Evolutionary conservation across 2,888 invertebrate species (phyloP), one percentile per base, ranked within the genome.

Genomic region (Caenorhabditis parvicauda): DNA sequence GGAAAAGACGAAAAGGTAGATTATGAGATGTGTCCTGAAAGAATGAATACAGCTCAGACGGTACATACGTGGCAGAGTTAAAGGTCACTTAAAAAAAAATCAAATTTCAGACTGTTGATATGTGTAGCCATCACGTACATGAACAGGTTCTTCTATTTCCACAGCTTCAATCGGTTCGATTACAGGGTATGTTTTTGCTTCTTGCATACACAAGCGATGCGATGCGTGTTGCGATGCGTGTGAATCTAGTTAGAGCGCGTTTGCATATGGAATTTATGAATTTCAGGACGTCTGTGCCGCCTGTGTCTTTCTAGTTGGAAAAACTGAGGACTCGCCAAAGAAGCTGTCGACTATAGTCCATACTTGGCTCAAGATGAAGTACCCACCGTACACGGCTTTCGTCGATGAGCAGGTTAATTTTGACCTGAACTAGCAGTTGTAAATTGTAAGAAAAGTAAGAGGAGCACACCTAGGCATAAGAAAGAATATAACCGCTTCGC

Each of bases 51-150:
- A n/a, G n/a, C n/a, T n/a, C n/a, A n/a, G n/a, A n/a, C n/a, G n/a
- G n/a, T n/a, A n/a, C n/a, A n/a, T n/a, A n/a, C n/a, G n/a, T n/a
- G n/a, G n/a, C n/a, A n/a, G n/a, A n/a, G n/a, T n/a, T n/a, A n/a
- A n/a, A n/a, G n/a, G n/a, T n/a, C n/a, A n/a, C n/a, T n/a, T n/a
- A n/a, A n/a, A n/a, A n/a, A n/a, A n/a, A n/a, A n/a, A n/a, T n/a
- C n/a, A n/a, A n/a, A 57, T 57, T 57, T 27, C 56, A 57, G 56
- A 50, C 51, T 50, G 25, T 37, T 51, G 42, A 64, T 95, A 84
- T 96, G 95, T 85, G 96, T 95, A 62, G 95, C 94, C 32, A 95
- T 95, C 81, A 95, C 96, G 56, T 96, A 96, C 81, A 94, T 96
- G 94, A 96, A 98, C 84, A 87, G 96, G 55, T 98, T 96, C 86